Percentiles rank a stretch among this genome's conserved stretches.
These are phyloP conservation scores for Ochotona princeps DNA, from an alignment of 2,113 vertebrate species.

Conservation along the genomic window DNA sequence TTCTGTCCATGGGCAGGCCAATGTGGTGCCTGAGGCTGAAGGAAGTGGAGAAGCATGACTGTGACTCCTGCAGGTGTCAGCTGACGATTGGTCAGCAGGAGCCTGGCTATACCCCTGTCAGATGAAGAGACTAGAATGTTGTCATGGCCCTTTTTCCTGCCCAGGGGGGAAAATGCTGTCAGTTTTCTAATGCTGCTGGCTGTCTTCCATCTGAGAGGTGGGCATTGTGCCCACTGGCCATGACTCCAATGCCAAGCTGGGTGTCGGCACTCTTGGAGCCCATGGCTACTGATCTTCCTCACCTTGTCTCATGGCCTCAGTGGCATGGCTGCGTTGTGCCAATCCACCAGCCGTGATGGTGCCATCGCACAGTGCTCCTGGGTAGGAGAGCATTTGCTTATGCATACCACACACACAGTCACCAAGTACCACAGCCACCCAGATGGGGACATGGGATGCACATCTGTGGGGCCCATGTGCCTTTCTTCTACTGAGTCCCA, in stretches of 20 bases:
- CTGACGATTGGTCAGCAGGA: no score
- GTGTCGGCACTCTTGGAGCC: background rate
- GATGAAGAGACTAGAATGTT: conserved; percentile 72
- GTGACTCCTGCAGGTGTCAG: no score
- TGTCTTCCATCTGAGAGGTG: conserved; percentile 8
- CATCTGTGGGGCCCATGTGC: no score
- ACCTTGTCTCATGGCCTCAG: no score
- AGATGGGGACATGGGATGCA: no score
- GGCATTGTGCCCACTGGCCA: background rate
- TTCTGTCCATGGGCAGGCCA: no score
- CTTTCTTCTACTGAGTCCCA: background rate
- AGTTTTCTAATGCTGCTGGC: conserved; percentile 56
- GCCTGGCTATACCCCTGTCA: background rate
- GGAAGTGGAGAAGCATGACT: no score
- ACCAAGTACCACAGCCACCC: no score
- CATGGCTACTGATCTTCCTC: background rate
- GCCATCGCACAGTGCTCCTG: background rate
- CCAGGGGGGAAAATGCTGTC: no score
- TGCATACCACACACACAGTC: no score
- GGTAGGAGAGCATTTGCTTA: rapidly evolving
- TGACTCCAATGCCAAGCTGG: rapidly evolving
- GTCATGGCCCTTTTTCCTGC: no score
- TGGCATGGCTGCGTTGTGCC: background rate
- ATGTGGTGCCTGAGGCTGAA: no score
- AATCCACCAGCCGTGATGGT: background rate